Conservation (phyloP, 2,113 vertebrate species). For the Tyto alba region DNA sequence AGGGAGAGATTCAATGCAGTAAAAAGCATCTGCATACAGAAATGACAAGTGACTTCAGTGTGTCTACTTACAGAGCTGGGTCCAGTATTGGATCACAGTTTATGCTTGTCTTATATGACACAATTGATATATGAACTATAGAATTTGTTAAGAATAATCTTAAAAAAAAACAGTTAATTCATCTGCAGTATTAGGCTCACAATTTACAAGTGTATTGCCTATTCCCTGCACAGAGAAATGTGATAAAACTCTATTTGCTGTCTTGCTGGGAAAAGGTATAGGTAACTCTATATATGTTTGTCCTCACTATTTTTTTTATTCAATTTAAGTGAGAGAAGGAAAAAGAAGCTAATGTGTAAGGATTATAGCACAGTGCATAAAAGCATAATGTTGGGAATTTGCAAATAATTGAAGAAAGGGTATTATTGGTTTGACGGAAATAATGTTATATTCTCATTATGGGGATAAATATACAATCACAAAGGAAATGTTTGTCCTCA, state of each 20-base stretch:
- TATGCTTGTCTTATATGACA: neutral
- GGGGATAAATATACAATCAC: neutral
- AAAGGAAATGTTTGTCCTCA: neutral
- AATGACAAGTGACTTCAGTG: neutral
- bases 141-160: neutral
- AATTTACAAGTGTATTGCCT: neutral
- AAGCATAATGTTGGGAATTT: constrained; percentile 16
- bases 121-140: neutral
- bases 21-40: neutral
- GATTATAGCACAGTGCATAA: constrained; percentile 12
- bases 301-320: neutral
- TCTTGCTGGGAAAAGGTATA: constrained; percentile 18
- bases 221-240: neutral
- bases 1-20: neutral
- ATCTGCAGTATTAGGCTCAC: neutral
- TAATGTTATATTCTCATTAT: constrained; percentile 28
- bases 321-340: neutral
- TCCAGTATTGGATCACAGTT: neutral
- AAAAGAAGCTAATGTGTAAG: neutral
- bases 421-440: constrained; percentile 13
- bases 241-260: neutral
- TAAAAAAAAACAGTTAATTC: neutral
- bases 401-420: constrained; percentile 20
- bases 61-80: neutral
- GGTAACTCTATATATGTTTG: constrained; percentile 24